Evolutionary conservation across 2,797 vertebrate genomes (phyloP), one percentile per base, ranked within the genome.

Genomic region (Pelobates cultripes): DNA sequence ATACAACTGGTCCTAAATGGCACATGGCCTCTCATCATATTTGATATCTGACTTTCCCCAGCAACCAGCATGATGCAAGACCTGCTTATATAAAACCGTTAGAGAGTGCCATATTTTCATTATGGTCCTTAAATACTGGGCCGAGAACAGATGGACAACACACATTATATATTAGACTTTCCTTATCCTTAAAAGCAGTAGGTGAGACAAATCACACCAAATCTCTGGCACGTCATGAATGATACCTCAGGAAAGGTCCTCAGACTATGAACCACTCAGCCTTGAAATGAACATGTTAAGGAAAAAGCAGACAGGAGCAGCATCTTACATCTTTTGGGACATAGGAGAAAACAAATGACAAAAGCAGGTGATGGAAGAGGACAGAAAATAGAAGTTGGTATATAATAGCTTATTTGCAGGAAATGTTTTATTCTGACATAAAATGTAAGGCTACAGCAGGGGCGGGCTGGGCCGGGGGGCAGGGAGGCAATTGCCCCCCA

Each of bases 271-370:
- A 89, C 87, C 82, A 80, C 86, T 92, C 89, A 91, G 88, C 87
- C 91, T 91, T 92, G 92, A 92, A 93, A 93, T 92, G 91, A 93
- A 89, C 91, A 90, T 91, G 88, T 86, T 78, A 64, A 85, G 78
- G 85, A 86, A 85, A 88, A 85, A 84, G 84, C 64, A 85, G 86
- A 87, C 84, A 88, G 87, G 84, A 85, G 88, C 80, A 85, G 86
- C 66, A 75, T 79, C 85, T 88, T 88, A 88, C 85, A 88, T 92
- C 88, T 87, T 89, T 86, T 77, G 82, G 87, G 70, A 79, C 41
- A 69, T 67, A 68, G 69, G 40, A 60, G 70, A 84, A 78, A 83
- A 79, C 77, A 85, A 79, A 89, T 87, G 86, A 86, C 84, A 80
- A 82, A 79, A 81, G 10, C 70, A 67, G 13, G 64, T 73, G 42